Percentiles rank a stretch among this genome's conserved stretches.
These are phyloP conservation scores for Nephrotoma appendiculata DNA, from an alignment of 2,888 invertebrate genomes.

Conservation along the genomic window DNA sequence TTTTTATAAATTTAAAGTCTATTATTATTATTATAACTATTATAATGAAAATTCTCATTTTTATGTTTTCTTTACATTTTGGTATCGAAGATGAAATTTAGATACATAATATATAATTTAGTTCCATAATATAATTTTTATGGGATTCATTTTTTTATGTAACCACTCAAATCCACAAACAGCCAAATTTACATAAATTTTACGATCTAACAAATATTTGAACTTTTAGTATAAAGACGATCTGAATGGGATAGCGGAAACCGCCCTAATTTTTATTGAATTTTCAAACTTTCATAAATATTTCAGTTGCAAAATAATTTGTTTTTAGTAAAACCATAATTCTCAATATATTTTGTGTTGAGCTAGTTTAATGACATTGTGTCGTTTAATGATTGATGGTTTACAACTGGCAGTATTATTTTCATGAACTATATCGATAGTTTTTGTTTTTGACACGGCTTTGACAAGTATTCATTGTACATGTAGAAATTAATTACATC, in stretches of 20 bases:
- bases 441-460: not conserved
- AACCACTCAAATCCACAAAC: not conserved
- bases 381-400: not conserved
- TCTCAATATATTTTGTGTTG: not conserved
- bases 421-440: too few relatives aligned
- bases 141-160: not conserved
- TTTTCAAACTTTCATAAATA: not conserved
- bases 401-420: not conserved
- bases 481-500: too few relatives aligned
- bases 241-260: not conserved
- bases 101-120: not conserved
- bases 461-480: too few relatives aligned
- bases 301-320: not conserved
- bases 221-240: not conserved
- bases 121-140: not conserved
- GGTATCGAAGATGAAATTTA: not conserved
- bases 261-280: not conserved
- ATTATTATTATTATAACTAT: not conserved
- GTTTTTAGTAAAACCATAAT: not conserved
- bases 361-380: not conserved
- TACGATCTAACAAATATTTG: not conserved
- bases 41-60: not conserved
- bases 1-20: not conserved
- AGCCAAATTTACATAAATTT: not conserved
- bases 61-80: not conserved